A percentile compares a stretch with the other conserved stretches of the same genome.
Evolutionary conservation across 1,140 invertebrate species (phyloP).

Genomic region (Pogonomyrmex barbatus): DNA sequence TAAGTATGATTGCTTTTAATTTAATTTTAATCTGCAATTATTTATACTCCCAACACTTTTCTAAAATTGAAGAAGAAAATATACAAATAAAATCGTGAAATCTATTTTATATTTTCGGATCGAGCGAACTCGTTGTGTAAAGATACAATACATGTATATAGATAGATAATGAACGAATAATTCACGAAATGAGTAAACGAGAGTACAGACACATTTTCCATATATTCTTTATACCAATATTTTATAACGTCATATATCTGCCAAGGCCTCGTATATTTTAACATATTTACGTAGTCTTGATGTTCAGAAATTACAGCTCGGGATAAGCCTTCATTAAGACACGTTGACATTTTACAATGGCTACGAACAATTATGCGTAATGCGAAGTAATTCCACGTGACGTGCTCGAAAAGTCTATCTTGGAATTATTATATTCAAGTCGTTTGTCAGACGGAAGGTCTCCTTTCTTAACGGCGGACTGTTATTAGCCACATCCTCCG

Average conservation of each 20-base stretch:
- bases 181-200: not conserved
- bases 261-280: not conserved
- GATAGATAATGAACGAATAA: not conserved
- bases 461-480: slow-evolving; percentile 32
- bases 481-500: slow-evolving; percentile 58
- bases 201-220: not conserved
- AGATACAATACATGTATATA: too few species aligned
- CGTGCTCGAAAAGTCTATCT: slow-evolving; percentile 13
- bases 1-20: not conserved
- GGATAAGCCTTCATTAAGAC: slow-evolving; percentile 38
- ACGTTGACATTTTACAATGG: slow-evolving; percentile 28
- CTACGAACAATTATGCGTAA: slow-evolving; percentile 20
- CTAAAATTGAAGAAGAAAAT: too few species aligned
- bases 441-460: slow-evolving; percentile 31
- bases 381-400: slow-evolving; percentile 30
- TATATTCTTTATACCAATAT: not conserved
- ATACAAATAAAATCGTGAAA: too few species aligned
- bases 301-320: not conserved
- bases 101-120: too few species aligned
- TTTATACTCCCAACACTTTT: too few species aligned
- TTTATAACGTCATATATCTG: not conserved
- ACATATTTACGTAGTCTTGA: slow-evolving; percentile 8
- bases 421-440: slow-evolving; percentile 49
- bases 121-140: too few species aligned
- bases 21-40: too few species aligned